These are phyloP conservation scores for Cyphomyrmex costatus DNA, from an alignment of 1,140 invertebrate species.

Conservation along the genomic window DNA sequence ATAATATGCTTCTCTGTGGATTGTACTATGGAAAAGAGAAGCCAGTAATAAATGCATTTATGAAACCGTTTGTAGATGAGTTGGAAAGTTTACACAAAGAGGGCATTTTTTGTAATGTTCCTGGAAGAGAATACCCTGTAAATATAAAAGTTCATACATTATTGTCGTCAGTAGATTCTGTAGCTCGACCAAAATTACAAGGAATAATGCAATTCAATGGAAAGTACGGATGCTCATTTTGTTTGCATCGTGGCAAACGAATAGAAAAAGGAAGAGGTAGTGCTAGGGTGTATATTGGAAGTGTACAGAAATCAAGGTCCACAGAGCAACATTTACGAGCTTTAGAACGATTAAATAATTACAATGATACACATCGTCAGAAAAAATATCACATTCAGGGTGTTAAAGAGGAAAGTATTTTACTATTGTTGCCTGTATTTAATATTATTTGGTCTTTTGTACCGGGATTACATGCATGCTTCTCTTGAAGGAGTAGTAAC, in stretches of 20 bases:
- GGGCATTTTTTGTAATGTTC: neutral
- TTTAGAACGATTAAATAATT: neutral
- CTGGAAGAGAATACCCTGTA: neutral
- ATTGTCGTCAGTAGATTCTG: neutral
- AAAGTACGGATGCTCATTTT: neutral
- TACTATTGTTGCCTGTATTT: neutral
- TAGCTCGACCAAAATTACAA: constrained; percentile 3
- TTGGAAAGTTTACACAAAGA: neutral
- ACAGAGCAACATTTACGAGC: neutral
- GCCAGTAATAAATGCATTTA: neutral
- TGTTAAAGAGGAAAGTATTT: neutral
- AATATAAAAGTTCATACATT: neutral
- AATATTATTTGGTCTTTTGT: constrained; percentile 10
- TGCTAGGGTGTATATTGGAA: neutral
- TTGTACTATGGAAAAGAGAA: neutral
- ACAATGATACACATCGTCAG: neutral
- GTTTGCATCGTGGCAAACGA: neutral
- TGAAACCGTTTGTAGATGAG: neutral
- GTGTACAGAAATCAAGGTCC: neutral
- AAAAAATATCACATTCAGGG: neutral
- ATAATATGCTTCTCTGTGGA: neutral
- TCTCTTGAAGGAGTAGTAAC: neutral
- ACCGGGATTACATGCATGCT: neutral
- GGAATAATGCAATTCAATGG: constrained; percentile 10
- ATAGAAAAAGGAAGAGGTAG: neutral